These are phyloP conservation scores for Melitaea athalia DNA, from an alignment of 2,888 invertebrate species.

Conservation along the genomic window DNA sequence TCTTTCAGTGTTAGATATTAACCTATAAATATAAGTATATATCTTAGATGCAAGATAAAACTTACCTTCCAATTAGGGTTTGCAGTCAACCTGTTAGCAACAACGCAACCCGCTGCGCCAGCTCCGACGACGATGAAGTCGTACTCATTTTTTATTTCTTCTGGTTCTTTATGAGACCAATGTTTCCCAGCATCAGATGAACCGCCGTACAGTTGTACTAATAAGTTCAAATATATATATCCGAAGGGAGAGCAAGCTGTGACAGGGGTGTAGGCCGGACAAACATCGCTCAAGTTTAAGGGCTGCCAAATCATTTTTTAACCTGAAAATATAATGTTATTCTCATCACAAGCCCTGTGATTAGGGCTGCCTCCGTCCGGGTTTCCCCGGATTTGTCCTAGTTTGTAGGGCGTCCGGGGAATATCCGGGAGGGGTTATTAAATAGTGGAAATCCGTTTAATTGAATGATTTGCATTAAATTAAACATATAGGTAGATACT, in stretches of 20 bases:
- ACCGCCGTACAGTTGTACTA: slow-evolving; percentile 56
- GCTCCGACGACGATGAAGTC: slow-evolving; percentile 69
- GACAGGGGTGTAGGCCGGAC: slow-evolving; percentile 50
- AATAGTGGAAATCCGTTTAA: too few species aligned
- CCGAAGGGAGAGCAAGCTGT: slow-evolving; percentile 57
- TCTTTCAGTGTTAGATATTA: too few species aligned
- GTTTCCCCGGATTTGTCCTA: too few species aligned
- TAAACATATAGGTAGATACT: too few species aligned
- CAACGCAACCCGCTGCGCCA: slow-evolving; percentile 62
- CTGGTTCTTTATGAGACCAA: background rate
- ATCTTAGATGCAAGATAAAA: too few species aligned
- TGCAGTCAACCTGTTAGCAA: slow-evolving; percentile 59
- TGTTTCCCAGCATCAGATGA: slow-evolving; percentile 48
- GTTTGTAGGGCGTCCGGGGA: too few species aligned
- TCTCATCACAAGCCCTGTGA: background rate
- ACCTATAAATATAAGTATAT: too few species aligned
- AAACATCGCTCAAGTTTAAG: slow-evolving; percentile 41
- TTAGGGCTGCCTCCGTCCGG: too few species aligned
- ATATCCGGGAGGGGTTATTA: too few species aligned
- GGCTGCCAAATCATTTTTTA: slow-evolving; percentile 48
- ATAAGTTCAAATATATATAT: slow-evolving; percentile 53
- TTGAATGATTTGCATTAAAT: too few species aligned
- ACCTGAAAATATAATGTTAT: background rate
- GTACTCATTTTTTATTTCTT: slow-evolving; percentile 42
- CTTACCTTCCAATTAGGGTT: slow-evolving; percentile 55